Percentiles rank a stretch among this genome's conserved stretches.
These are phyloP conservation scores for Rhimphoctona megacephalus DNA, from an alignment of 2,888 invertebrate genomes.

Conservation along the genomic window DNA sequence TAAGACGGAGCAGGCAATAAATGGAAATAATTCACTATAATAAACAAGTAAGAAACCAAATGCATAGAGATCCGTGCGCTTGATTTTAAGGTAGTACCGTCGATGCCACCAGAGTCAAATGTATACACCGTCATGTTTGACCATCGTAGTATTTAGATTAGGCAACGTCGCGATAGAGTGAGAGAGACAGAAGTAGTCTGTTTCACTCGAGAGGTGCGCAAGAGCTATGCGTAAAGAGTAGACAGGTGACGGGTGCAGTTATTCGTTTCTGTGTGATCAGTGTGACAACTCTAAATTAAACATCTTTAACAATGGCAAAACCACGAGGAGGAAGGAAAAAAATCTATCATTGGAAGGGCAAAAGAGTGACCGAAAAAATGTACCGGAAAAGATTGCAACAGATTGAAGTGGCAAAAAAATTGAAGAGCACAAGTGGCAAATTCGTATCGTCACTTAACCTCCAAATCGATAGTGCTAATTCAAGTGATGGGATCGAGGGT, in stretches of 20 bases:
- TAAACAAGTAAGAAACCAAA: neutral
- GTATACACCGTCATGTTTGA: too few relatives aligned
- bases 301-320: neutral
- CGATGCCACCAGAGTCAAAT: too few relatives aligned
- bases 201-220: slow-evolving; percentile 21
- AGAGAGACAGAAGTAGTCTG: slow-evolving; percentile 19
- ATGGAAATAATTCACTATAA: neutral
- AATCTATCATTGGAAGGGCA: slow-evolving; percentile 51
- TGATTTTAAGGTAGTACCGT: too few relatives aligned
- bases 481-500: slow-evolving; percentile 39
- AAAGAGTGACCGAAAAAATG: slow-evolving; percentile 42
- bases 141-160: too few relatives aligned
- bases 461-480: slow-evolving; percentile 14
- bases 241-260: neutral
- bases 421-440: slow-evolving; percentile 12
- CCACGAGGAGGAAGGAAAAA: slow-evolving; percentile 7
- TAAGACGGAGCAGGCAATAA: neutral
- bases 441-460: slow-evolving; percentile 16
- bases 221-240: too few relatives aligned
- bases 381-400: too few relatives aligned
- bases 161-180: slow-evolving; percentile 25
- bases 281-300: neutral
- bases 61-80: neutral
- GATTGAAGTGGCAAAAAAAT: neutral
- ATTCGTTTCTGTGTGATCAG: neutral